These are phyloP conservation scores for Xiphophorus hellerii DNA, from an alignment of 2,113 vertebrate genomes.

Conservation along the genomic window DNA sequence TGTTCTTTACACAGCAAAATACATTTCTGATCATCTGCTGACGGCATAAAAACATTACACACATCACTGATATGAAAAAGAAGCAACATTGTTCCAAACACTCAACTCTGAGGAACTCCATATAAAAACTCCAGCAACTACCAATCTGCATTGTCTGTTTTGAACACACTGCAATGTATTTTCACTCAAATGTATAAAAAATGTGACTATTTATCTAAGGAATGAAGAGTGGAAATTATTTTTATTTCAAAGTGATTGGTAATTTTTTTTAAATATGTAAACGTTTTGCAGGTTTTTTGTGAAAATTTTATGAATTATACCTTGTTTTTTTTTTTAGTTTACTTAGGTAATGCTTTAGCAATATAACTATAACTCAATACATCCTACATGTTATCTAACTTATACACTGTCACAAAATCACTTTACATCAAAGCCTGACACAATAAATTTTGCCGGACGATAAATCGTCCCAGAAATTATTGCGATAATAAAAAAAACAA, in stretches of 20 bases:
- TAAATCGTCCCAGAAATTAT: no score
- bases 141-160: not conserved
- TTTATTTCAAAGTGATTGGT: no score
- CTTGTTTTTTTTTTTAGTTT: not conserved
- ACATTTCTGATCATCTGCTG: not conserved
- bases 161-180: not conserved
- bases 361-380: not conserved
- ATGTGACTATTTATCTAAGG: not conserved
- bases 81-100: not conserved
- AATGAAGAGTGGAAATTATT: no score
- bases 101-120: not conserved
- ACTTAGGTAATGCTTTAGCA: not conserved
- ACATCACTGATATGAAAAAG: not conserved
- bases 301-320: no score
- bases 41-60: not conserved
- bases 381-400: conserved; percentile 7
- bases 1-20: no score
- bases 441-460: no score
- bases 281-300: no score
- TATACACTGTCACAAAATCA: conserved; percentile 30
- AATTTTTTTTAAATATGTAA: no score
- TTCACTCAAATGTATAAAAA: not conserved
- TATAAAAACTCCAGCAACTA: not conserved
- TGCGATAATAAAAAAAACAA: no score
- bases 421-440: conserved; percentile 15